Evolutionary conservation across 2,113 vertebrate genomes (phyloP), one percentile per base, ranked within the genome.

Genomic region (Hystrix brachyura): DNA sequence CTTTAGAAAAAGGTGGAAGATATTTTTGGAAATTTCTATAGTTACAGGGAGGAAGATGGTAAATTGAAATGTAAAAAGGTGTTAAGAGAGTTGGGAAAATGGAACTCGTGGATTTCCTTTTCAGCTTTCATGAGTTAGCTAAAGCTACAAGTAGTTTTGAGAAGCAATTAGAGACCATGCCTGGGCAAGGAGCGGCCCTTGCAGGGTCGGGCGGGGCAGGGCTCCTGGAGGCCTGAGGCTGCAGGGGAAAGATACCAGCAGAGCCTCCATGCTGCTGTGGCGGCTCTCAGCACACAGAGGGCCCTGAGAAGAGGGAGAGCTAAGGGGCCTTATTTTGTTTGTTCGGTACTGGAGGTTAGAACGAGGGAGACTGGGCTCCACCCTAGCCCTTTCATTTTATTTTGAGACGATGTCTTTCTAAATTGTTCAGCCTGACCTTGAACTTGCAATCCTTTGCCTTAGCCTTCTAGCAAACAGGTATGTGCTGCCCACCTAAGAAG

Each of bases 11-110:
- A 84, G 43, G 2, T 53, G 29, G 34, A 90, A 64, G 62, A 27
- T 90, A 60, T 84, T 95, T 95, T 53, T 88, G 69, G 72, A 94
- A 53, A 74, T 59, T 65, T 95, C 48, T 72, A 27, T 51, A 57
- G 71, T 48, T 88, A 11, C 0, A 4, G 59, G 29, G 46, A 96
- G 53, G 78, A 90, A 59, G 43, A 76, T 57, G 71, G 78, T 65
- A n/a, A n/a, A 17, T 57, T 38, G 90, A 84, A 74, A 91, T 57
- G 57, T n/a, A 43, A 76, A 43, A 76, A 69, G 69, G 29, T 94
- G 59, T 64, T 71, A 76, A 43, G 64, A 23, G 81, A 55, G 53
- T 15, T 80, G 91, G 46, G 23, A 18, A 87, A 65, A 53, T 80
- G 76, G 51, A 71, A 23, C 29, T 48, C 21, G 46, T 48, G 64